Percentiles rank a stretch among this genome's conserved stretches.
phyloP scores from a whole-genome alignment of 2,888 invertebrate species.

The Agriopis aurantiaria region DNA sequence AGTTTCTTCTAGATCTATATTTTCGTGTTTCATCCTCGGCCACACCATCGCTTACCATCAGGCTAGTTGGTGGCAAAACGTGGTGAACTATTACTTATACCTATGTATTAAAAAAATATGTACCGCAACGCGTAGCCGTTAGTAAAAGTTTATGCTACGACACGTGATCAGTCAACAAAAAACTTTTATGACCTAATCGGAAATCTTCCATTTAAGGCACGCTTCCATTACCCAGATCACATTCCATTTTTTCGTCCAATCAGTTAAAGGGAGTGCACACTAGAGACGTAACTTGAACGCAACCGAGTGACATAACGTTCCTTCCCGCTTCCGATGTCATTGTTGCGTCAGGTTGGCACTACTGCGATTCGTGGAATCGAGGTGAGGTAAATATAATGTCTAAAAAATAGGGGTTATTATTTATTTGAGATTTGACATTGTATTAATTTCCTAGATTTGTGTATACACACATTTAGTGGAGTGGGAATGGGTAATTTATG shows the following conservation, averaged over 20 bases:
- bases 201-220: constrained; percentile 15
- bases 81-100: too few relatives aligned
- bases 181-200: constrained; percentile 21
- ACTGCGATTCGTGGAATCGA: constrained; percentile 26
- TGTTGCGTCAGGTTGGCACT: constrained; percentile 39
- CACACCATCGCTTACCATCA: too few relatives aligned
- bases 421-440: too few relatives aligned
- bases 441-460: too few relatives aligned
- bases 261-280: constrained; percentile 22
- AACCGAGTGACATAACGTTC: constrained; percentile 39
- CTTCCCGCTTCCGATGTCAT: constrained; percentile 45
- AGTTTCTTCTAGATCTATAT: too few relatives aligned
- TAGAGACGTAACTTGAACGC: constrained; percentile 37
- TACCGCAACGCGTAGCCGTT: too few relatives aligned
- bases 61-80: too few relatives aligned
- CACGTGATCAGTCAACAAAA: background rate
- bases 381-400: constrained; percentile 15
- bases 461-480: too few relatives aligned
- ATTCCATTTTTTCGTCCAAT: constrained; percentile 16
- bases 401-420: background rate
- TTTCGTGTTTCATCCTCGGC: too few relatives aligned
- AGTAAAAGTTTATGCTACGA: background rate
- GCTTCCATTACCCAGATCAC: constrained; percentile 10
- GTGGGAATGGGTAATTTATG: too few relatives aligned
- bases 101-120: too few relatives aligned